Evolutionary conservation across 1,140 invertebrate genomes (phyloP), one percentile per base, ranked within the genome.

Genomic region (Hyles vespertilio): DNA sequence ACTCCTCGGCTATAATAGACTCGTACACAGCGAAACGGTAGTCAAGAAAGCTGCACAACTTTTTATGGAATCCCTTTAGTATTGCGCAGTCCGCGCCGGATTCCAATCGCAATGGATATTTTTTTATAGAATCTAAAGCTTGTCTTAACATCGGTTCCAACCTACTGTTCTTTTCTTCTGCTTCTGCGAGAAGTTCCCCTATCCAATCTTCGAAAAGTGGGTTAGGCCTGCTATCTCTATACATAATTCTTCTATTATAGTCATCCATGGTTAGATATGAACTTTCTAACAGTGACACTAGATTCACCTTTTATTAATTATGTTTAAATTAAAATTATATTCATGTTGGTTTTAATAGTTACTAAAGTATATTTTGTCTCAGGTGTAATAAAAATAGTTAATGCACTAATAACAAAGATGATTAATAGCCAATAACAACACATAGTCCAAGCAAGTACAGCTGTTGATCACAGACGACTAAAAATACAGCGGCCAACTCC

Each of bases 131-230:
- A 52, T 89, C 77, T 10, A 98, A 79, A 3, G 97, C 97, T 84
- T 94, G 94, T n/a, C 85, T 89, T 74, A 95, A 94, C 58, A 91
- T 92, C 74, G 92, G 90, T 73, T 95, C 91, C 47, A 94, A 90
- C 72, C 95, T 94, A 50, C 92, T 93, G 56, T 93, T 91, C 60
- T 92, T 94, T 12, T 89, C 81, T 56, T 88, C 90, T 0, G 96
- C 96, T 76, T 96, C 92, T 59, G 94, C 89, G 70, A 91, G 91
- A 93, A 96, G 94, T 83, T 97, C 94, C 58, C 91, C 89, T 7
- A 98, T 70, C 96, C 97, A 98, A 65, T 92, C 79, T 65, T 94
- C 93, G 89, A 98, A 97, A 10, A 97, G 76, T 0, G 95, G 94
- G 92, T 98, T 98, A 1, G 96, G 93, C 71, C 90, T 81, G 49